These are phyloP conservation scores for Sebastes flavidus DNA, from an alignment of 2,797 vertebrate genomes.

Conservation along the genomic window DNA sequence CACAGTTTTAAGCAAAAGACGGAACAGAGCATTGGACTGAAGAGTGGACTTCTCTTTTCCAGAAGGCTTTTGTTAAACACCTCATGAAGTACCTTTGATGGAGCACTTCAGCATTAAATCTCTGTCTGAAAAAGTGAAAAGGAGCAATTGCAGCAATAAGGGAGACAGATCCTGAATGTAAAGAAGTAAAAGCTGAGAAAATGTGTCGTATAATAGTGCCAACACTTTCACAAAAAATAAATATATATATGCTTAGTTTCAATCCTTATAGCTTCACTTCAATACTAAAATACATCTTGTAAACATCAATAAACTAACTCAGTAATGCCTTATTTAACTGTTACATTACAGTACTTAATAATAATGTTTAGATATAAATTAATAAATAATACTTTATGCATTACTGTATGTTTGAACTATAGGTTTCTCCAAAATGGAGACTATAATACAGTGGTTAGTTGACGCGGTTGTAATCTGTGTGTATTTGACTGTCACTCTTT, in stretches of 20 bases:
- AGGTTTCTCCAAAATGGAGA: no score
- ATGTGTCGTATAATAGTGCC: not conserved
- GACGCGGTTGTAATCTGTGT: no score
- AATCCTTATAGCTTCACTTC: not conserved
- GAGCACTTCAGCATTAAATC: slow-evolving; percentile 45
- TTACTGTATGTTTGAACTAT: no score
- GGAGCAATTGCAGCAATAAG: slow-evolving; percentile 4
- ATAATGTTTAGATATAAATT: not conserved
- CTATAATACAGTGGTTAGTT: no score
- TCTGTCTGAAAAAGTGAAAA: slow-evolving; percentile 34
- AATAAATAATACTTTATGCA: not conserved
- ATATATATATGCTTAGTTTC: not conserved
- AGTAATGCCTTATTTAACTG: not conserved
- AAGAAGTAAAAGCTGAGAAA: slow-evolving; percentile 3
- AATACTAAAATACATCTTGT: not conserved
- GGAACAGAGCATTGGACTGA: slow-evolving; percentile 33
- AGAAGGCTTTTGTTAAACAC: slow-evolving; percentile 56
- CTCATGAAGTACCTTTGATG: slow-evolving; percentile 55
- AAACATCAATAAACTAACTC: not conserved
- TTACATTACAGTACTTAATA: not conserved
- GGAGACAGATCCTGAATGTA: slow-evolving; percentile 13
- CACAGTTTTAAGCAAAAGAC: slow-evolving; percentile 42
- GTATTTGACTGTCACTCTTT: no score
- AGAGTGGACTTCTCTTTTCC: slow-evolving; percentile 54
- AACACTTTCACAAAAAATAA: not conserved